A percentile compares a stretch with the other conserved stretches of the same genome.
phyloP scores from a whole-genome alignment of 2,797 vertebrate genomes.

The Glossophaga mutica region DNA sequence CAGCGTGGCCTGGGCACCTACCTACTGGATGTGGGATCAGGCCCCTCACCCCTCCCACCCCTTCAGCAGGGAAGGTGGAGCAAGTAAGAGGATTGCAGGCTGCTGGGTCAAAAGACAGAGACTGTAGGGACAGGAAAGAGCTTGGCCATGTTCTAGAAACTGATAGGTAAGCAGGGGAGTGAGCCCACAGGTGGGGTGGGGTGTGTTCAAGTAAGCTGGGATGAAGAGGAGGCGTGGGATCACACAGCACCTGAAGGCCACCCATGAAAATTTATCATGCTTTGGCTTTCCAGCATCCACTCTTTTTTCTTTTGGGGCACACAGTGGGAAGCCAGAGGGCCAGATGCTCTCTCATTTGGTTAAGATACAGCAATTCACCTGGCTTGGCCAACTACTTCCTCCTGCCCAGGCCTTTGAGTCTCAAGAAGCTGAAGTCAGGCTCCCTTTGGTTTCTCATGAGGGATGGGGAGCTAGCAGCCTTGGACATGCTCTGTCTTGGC shows the following conservation, averaged over 20 bases:
- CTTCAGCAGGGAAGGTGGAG: background rate
- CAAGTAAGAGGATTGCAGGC: background rate
- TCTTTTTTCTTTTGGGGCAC: background rate
- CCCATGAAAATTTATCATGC: too few relatives aligned
- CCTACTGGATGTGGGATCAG: accelerated
- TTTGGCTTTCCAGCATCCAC: background rate
- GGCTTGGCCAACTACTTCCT: background rate
- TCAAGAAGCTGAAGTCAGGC: background rate
- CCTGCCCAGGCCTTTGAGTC: background rate
- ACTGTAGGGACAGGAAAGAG: background rate
- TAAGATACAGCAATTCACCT: too few relatives aligned
- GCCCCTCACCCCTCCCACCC: too few relatives aligned
- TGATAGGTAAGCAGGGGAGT: background rate
- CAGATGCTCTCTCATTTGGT: background rate
- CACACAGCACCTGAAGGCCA: background rate
- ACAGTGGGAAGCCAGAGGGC: background rate
- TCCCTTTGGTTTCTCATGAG: too few relatives aligned
- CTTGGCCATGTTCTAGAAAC: background rate
- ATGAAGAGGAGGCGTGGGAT: background rate
- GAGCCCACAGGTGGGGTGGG: background rate
- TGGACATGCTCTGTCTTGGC: background rate
- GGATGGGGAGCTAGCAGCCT: background rate
- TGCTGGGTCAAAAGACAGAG: background rate
- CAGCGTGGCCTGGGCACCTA: background rate
- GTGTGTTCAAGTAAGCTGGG: background rate